Percentiles rank a stretch among this genome's conserved stretches.
Evolutionary conservation across 2,113 vertebrate genomes (phyloP).

Genomic region (Motacilla alba): DNA sequence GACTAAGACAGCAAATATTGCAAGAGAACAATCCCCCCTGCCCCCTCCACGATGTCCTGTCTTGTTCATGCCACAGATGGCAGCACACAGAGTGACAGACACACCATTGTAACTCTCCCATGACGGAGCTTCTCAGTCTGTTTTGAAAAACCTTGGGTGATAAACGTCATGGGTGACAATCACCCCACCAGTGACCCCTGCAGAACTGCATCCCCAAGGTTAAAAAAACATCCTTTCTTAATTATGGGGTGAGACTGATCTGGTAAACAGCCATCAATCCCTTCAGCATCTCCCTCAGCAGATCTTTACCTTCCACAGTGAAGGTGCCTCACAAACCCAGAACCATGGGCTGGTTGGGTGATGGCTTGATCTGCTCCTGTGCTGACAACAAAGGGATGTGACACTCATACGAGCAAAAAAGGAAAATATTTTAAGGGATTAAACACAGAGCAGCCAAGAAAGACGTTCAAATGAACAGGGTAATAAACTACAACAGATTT

Average conservation of each 20-base stretch:
- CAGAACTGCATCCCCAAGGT: not conserved
- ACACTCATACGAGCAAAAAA: not conserved
- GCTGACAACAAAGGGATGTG: not conserved
- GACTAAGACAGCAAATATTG: not conserved
- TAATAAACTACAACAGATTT: not conserved
- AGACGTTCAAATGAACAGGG: not conserved
- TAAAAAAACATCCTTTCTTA: conserved; percentile 3
- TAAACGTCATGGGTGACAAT: not conserved
- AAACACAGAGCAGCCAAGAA: not conserved
- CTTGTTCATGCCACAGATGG: not conserved
- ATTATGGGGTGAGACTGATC: not conserved
- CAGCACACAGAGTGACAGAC: not conserved
- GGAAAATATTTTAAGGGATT: not conserved
- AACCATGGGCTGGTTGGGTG: not conserved
- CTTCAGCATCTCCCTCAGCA: not conserved
- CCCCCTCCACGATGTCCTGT: not conserved
- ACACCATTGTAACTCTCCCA: not conserved
- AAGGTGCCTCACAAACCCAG: not conserved
- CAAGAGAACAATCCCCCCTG: not conserved
- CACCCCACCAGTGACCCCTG: not conserved
- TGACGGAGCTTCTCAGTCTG: not conserved
- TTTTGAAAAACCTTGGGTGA: not conserved
- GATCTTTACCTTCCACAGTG: not conserved
- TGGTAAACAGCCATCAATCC: not conserved
- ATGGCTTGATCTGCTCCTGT: not conserved